Evolutionary conservation across 2,888 invertebrate species (phyloP), one percentile per base, ranked within the genome.

Genomic region (Chymomyza caudatula): DNA sequence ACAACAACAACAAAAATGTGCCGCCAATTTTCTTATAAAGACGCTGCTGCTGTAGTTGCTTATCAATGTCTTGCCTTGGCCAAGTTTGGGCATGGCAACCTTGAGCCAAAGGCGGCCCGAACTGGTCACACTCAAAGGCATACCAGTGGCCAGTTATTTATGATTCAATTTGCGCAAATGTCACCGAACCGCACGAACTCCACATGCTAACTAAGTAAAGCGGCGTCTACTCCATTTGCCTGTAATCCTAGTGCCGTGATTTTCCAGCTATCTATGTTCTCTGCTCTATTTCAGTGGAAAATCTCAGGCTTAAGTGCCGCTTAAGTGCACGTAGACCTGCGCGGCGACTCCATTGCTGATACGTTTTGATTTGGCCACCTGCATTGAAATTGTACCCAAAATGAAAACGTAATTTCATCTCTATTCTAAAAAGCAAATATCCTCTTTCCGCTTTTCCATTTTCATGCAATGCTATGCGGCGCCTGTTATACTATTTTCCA

Each of bases 361-460:
- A 37, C 29, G 11, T 37, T 11, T 37, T 11, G 11, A 37, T 44
- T 47, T 6, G 5, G 19, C 47, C 47, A 47, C 47, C 23, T 25
- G 25, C 58, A 51, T 42, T 13, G 47, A 59, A 15, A 51, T 49
- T 44, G 22, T n/a, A 8, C 44, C 23, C 13, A n/a, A n/a, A 57
- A 17, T 13, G 57, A n/a, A 57, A 22, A n/a, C 13, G 13, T 22
- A 22, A 57, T 11, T 19, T n/a, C 20, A 22, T 15, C 25, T 47
- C 13, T 25, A n/a, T 13, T 51, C 13, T 57, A 19, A 58, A 67
- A 67, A 70, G 67, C 64, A 70, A 59, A 70, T 67, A 72, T 72
- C 72, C 72, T 67, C 25, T 5, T n/a, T 15, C 4, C 19, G 47
- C 47, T 69, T 69, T 65, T 71, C 65, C 71, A 69, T 69, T 67